Percentiles rank a stretch among this genome's conserved stretches.
Evolutionary conservation across 2,888 invertebrate genomes (phyloP).

Genomic region (Rhingia rostrata): DNA sequence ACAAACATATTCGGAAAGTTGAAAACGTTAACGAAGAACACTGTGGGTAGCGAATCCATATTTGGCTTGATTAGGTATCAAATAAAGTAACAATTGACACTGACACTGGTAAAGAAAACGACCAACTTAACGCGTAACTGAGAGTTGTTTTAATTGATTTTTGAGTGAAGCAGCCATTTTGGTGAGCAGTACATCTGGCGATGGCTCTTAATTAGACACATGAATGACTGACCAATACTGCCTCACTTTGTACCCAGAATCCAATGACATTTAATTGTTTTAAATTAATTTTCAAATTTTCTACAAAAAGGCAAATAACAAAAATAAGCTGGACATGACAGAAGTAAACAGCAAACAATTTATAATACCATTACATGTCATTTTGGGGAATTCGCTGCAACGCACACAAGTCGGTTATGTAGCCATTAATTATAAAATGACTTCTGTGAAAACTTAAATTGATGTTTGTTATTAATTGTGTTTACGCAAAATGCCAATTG

Average conservation of each 20-base stretch:
- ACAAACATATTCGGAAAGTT: too few relatives aligned
- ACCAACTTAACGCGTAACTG: background rate
- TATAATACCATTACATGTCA: too few relatives aligned
- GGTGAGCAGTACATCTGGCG: background rate
- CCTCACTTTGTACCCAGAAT: background rate
- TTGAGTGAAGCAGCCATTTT: slow-evolving; percentile 30
- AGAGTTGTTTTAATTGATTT: slow-evolving; percentile 25
- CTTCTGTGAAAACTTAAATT: background rate
- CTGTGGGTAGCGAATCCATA: too few relatives aligned
- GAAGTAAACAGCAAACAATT: background rate
- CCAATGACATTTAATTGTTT: slow-evolving; percentile 4
- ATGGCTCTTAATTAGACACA: slow-evolving; percentile 38
- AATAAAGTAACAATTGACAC: too few relatives aligned
- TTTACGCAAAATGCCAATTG: slow-evolving; percentile 6
- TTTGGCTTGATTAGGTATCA: too few relatives aligned
- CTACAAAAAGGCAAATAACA: background rate
- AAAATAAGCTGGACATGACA: slow-evolving; percentile 1
- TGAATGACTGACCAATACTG: slow-evolving; percentile 4
- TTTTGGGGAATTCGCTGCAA: background rate
- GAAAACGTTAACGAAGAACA: too few relatives aligned
- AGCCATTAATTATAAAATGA: slow-evolving; percentile 18
- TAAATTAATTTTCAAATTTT: background rate
- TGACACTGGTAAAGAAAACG: too few relatives aligned
- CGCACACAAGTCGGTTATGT: background rate
- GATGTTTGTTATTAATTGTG: slow-evolving; percentile 9